A percentile compares a stretch with the other conserved stretches of the same genome.
Evolutionary conservation across 2,113 vertebrate genomes (phyloP).

Genomic region (Nibea coibor): DNA sequence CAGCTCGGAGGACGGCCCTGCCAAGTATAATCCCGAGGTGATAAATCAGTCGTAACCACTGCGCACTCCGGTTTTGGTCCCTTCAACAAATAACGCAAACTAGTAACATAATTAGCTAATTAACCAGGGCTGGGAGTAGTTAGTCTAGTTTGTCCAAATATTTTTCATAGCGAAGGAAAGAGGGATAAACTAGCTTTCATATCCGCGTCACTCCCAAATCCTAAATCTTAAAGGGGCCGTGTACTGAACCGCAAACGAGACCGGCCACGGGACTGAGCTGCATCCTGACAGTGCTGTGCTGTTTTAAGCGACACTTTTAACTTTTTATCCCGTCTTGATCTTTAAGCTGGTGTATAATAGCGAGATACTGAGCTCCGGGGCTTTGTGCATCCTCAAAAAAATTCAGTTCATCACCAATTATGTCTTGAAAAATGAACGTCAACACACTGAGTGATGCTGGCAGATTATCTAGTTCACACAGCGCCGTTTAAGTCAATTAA

Average conservation of each 20-base stretch:
- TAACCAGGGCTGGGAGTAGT: slow-evolving; percentile 11
- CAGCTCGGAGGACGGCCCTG: slow-evolving; percentile 59
- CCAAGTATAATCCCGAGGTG: slow-evolving; percentile 55
- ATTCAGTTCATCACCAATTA: neutral
- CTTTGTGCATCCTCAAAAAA: neutral
- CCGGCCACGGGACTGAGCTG: neutral
- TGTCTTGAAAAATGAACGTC: neutral
- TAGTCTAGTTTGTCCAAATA: slow-evolving; percentile 65
- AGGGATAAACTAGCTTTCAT: slow-evolving; percentile 82
- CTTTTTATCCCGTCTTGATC: neutral
- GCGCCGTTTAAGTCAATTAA: neutral
- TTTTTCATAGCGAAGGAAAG: slow-evolving; percentile 78
- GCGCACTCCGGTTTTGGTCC: neutral
- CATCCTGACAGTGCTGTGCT: neutral
- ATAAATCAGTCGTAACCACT: slow-evolving; percentile 30
- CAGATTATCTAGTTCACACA: neutral
- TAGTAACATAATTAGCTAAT: slow-evolving; percentile 38
- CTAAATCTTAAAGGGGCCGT: slow-evolving; percentile 86
- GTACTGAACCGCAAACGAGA: neutral
- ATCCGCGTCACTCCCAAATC: slow-evolving; percentile 88
- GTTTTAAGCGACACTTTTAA: neutral
- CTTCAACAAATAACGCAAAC: slow-evolving; percentile 17
- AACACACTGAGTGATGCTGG: neutral
- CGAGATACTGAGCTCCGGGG: too few species aligned
- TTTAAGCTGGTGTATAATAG: too few species aligned